These are phyloP conservation scores for Darevskia mixta DNA, from an alignment of 2,797 vertebrate species.

Conservation along the genomic window DNA sequence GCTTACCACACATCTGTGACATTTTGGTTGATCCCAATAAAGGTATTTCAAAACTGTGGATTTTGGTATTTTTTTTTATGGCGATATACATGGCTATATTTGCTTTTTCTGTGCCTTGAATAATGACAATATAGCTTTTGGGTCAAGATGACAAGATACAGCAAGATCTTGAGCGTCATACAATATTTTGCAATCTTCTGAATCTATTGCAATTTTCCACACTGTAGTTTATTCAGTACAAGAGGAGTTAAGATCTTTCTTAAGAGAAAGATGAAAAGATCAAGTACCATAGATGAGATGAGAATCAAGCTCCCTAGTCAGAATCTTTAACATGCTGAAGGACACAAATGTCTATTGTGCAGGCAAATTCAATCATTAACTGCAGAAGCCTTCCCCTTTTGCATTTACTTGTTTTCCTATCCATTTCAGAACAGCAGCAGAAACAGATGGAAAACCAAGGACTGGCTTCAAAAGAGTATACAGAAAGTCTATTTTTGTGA, in stretches of 20 bases:
- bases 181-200: background rate
- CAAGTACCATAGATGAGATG: background rate
- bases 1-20: no score
- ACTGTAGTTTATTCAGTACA: background rate
- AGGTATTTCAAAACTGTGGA: no score
- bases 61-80: no score
- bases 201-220: background rate
- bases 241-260: background rate
- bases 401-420: background rate
- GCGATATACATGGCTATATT: no score
- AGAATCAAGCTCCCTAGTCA: background rate
- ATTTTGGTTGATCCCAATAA: no score
- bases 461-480: background rate
- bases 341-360: background rate
- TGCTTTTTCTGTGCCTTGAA: no score
- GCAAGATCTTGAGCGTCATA: no score
- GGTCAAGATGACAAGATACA: background rate
- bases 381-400: background rate
- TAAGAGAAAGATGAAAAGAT: background rate
- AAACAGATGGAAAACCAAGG: background rate
- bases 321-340: background rate
- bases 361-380: background rate
- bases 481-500: background rate
- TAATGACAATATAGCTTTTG: background rate
- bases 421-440: background rate